Base-by-base conservation (phyloP, 2,797 vertebrate genomes). In the Luscinia luscinia region DNA sequence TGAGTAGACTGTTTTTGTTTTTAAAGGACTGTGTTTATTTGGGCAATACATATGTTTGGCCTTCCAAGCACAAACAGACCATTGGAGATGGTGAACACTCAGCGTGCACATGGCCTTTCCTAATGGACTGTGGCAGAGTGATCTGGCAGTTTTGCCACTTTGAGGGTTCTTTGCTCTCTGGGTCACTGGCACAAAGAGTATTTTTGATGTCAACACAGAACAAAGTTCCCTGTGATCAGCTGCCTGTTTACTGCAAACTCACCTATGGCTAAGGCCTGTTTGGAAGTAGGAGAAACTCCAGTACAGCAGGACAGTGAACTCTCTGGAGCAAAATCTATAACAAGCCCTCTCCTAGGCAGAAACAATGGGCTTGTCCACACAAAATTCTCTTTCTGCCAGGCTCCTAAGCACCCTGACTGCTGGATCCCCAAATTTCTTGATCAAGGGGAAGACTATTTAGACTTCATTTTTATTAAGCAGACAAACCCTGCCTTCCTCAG, bases 181-280 rank as follows among this genome's bases (percentile, higher is more conserved):
- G 62, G 83, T 90, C 69, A 81, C 79, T 89, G 70, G 55, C 87
- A 87, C 30, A 81, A 91, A 74, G 61, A 75, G 19, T 87, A 59
- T 78, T 85, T 94, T 66, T 80, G 51, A 93, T 95, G 90, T 94
- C 84, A 91, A 80, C 68, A 93, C 5, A 84, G 92, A 92, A 85
- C 94, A 95, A 95, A 95, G 93, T 94, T 93, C 90, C 36, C 81
- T 81, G 48, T 88, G 93, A 78, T 81, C 89, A 92, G 40, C 48
- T 91, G 51, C 51, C 28, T 92, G 89, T 93, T 96, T 96, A 91
- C 84, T 64, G 26, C 48, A 87, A 95, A 57, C 54, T 92, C 87
- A 84, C 82, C 87, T 88, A 15, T 26, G 34, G 10, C 27, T 68
- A 36, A 86, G 73, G 40, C 48, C 17, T 76, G 26, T 61, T 81